Percentiles rank a stretch among this genome's conserved stretches.
Conservation (phyloP, 1,140 invertebrate genomes). For the Pseudomyrmex pallidus region DNA sequence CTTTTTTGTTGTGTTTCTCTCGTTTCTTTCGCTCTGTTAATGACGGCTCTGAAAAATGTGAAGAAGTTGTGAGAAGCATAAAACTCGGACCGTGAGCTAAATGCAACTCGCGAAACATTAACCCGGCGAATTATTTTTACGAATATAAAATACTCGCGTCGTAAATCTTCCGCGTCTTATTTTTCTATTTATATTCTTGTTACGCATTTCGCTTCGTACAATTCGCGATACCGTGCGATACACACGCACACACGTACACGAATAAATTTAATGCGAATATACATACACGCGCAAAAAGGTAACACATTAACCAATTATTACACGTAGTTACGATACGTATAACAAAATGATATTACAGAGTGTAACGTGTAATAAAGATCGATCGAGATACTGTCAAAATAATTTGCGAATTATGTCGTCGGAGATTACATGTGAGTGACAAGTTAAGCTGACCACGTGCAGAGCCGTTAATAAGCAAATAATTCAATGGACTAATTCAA, state of each 20-base stretch:
- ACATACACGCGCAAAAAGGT: no score
- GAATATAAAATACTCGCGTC: neutral
- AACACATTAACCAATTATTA: no score
- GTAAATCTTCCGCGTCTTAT: constrained; percentile 2
- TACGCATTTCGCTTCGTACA: neutral
- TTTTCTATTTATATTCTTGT: neutral
- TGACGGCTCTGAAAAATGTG: neutral
- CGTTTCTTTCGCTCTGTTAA: neutral
- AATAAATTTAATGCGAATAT: no score
- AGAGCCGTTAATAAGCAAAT: constrained; percentile 5
- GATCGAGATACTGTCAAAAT: neutral
- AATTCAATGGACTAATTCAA: constrained; percentile 13
- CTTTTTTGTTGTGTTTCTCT: neutral
- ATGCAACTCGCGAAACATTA: constrained; percentile 4
- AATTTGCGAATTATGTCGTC: neutral
- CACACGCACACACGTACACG: no score
- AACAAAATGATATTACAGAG: no score
- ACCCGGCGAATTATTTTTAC: constrained; percentile 7
- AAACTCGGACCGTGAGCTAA: neutral
- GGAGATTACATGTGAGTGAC: neutral
- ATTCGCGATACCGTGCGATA: neutral
- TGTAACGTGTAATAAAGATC: neutral
- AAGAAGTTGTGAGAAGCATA: neutral
- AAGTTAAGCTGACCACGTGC: neutral
- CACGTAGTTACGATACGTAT: no score